Evolutionary conservation across 2,797 vertebrate genomes (phyloP), one percentile per base, ranked within the genome.

Genomic region (Cyprinella venusta): DNA sequence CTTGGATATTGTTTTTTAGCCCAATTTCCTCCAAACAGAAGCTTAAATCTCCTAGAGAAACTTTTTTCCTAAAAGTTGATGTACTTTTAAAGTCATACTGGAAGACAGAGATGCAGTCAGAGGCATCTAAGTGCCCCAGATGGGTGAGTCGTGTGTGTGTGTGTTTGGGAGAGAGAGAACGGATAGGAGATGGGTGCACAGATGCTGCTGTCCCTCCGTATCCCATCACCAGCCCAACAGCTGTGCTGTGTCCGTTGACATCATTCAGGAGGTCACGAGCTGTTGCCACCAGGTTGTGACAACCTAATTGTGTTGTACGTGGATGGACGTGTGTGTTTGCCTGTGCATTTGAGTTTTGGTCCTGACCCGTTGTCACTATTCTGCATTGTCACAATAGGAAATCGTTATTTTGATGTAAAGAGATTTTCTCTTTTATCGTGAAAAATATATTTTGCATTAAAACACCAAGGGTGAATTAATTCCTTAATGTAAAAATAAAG

Each of bases 161-260:
- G 40, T 45, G 42, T 45, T 10, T 45, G 13, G 6, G 63, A 54
- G 69, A 56, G 50, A 48, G 15, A 26, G 42, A 92, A 91, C 92
- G 92, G 94, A 93, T 94, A 92, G 92, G 64, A 74, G 68, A 78
- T 50, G 18, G 52, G 52, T 88, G 91, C 93, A 94, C 95, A 96
- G 95, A 95, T 95, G 95, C 95, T 95, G 90, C 90, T 90, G 93
- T 95, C 93, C 93, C 94, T 94, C 93, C 93, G 93, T 94, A 92
- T 85, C 77, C 76, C 71, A 50, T 90, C 94, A 85, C 33, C 70
- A 68, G 91, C 93, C 90, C 92, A 93, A 92, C 95, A 96, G 93
- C 94, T 95, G 94, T 93, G 92, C 88, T 92, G 91, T 92, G 80
- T 79, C 85, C 80, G 70, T 77, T 70, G 30, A 69, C 79, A 79